Conservation (phyloP, 2,888 invertebrate species). For the Oithona nana region DNA sequence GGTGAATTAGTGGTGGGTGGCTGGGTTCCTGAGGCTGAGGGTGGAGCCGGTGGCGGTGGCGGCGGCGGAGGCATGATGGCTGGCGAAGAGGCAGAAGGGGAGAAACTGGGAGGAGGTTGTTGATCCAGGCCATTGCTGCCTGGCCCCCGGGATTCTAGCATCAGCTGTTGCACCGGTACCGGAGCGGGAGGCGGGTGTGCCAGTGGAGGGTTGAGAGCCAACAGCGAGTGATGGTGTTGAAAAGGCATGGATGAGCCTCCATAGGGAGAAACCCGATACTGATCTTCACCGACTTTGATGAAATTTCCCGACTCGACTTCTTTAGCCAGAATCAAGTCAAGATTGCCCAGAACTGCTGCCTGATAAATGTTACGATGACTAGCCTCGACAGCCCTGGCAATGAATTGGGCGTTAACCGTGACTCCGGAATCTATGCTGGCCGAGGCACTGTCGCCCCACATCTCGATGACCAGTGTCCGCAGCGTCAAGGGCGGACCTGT, state of each 20-base stretch:
- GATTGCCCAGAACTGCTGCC: conserved; percentile 6
- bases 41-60: not conserved
- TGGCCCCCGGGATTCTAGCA: not conserved
- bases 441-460: not conserved
- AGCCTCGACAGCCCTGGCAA: not conserved
- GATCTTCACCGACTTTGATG: not conserved
- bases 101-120: not conserved
- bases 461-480: conserved; percentile 1
- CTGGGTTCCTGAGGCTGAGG: not conserved
- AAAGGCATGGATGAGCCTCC: not conserved
- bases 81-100: not conserved
- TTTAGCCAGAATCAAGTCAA: conserved; percentile 8
- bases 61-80: not conserved
- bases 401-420: not conserved
- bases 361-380: conserved; percentile 1
- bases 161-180: not conserved
- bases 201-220: not conserved
- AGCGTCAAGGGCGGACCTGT: not conserved
- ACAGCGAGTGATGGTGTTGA: not conserved
- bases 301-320: conserved; percentile 12
- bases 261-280: not conserved
- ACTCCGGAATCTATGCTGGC: not conserved
- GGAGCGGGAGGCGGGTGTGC: not conserved
- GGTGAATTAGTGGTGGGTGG: too few species aligned
- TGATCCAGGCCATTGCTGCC: not conserved